These are phyloP conservation scores for Aradophagus sp. DNA, from an alignment of 1,140 invertebrate genomes.

Conservation along the genomic window DNA sequence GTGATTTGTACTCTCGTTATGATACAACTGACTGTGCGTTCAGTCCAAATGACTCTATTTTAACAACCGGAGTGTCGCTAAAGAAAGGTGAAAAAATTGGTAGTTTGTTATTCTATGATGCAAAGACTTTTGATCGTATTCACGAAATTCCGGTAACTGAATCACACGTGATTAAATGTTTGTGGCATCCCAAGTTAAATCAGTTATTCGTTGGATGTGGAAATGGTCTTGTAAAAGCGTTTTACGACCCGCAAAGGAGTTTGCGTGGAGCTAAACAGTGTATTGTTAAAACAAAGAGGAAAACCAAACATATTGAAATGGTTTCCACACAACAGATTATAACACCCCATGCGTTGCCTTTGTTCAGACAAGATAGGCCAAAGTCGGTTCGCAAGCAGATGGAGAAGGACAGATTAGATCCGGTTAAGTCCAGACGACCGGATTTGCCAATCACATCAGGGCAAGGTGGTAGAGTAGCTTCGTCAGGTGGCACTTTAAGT, in stretches of 20 bases:
- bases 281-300: conserved; percentile 86
- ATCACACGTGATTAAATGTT: conserved; percentile 89
- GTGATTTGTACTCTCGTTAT: conserved; percentile 88
- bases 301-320: conserved; percentile 88
- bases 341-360: conserved; percentile 95
- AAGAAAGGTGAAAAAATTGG: conserved; percentile 82
- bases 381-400: conserved; percentile 92
- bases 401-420: conserved; percentile 94
- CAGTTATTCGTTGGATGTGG: conserved; percentile 96
- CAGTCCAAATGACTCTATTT: conserved; percentile 92
- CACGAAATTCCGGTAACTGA: conserved; percentile 84
- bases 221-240: conserved; percentile 92
- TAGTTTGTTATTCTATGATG: conserved; percentile 87
- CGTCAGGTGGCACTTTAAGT: conserved; percentile 95
- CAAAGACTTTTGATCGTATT: conserved; percentile 84
- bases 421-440: conserved; percentile 92
- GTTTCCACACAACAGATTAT: conserved; percentile 95
- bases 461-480: conserved; percentile 92
- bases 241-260: conserved; percentile 91
- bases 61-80: conserved; percentile 92
- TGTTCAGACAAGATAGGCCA: conserved; percentile 94
- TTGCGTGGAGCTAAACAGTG: conserved; percentile 94
- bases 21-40: conserved; percentile 95
- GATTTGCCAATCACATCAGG: conserved; percentile 95
- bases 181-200: conserved; percentile 98